Conservation (phyloP, 1,140 invertebrate genomes). For the Anastatus disparis region DNA sequence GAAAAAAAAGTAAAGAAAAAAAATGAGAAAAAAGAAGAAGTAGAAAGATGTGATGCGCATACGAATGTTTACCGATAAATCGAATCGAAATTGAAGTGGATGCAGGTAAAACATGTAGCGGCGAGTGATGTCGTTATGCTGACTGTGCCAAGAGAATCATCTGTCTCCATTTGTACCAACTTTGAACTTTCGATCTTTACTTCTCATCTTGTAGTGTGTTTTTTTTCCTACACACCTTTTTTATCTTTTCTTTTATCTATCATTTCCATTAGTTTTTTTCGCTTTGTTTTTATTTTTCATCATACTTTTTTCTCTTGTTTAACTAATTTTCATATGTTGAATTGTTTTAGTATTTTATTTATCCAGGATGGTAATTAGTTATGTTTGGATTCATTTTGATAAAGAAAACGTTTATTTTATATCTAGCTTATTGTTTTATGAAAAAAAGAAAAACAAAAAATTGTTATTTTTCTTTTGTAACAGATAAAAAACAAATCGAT, state of each 20-base stretch:
- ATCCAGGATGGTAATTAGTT: too few species aligned
- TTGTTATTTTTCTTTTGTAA: too few species aligned
- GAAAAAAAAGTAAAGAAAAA: neutral
- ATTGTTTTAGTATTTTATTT: too few species aligned
- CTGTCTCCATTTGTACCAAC: slow-evolving; percentile 47
- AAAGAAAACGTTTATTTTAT: too few species aligned
- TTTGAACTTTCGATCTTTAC: slow-evolving; percentile 17
- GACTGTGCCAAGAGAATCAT: slow-evolving; percentile 35
- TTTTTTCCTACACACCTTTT: neutral
- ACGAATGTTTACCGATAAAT: slow-evolving; percentile 26
- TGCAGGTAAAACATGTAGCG: slow-evolving; percentile 28
- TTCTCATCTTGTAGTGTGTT: neutral
- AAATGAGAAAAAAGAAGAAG: neutral
- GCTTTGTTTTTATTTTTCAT: too few species aligned
- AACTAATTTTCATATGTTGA: too few species aligned
- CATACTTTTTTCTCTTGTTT: too few species aligned
- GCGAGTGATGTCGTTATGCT: slow-evolving; percentile 30
- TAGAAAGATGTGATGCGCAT: neutral
- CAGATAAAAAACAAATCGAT: too few species aligned
- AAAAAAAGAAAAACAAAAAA: too few species aligned
- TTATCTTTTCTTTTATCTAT: slow-evolving; percentile 14
- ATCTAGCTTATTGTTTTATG: too few species aligned
- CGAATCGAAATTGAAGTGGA: slow-evolving; percentile 39
- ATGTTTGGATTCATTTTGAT: too few species aligned
- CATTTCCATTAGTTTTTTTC: neutral